Conservation (phyloP, 2,888 invertebrate genomes). For the Tipula unca region DNA sequence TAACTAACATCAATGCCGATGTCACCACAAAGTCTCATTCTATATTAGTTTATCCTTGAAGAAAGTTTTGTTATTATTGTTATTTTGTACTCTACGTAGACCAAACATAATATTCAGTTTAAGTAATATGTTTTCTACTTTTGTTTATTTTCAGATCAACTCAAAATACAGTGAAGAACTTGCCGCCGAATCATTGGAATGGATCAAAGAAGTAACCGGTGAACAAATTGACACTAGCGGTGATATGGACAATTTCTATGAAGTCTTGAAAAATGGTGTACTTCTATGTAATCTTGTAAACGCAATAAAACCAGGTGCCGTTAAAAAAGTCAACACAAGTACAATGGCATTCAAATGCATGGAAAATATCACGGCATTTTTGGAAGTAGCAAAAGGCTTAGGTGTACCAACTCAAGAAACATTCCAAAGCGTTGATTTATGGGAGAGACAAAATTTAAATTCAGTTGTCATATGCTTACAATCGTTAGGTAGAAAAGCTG, state of each 20-base stretch:
- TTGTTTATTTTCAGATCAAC: slow-evolving; percentile 68
- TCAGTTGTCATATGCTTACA: slow-evolving; percentile 93
- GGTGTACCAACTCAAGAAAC: slow-evolving; percentile 92
- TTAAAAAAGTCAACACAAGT: slow-evolving; percentile 87
- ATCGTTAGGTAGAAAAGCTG: slow-evolving; percentile 88
- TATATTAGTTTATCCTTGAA: background rate
- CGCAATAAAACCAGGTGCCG: slow-evolving; percentile 70
- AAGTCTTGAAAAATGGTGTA: slow-evolving; percentile 82
- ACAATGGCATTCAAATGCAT: slow-evolving; percentile 95
- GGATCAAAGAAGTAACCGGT: slow-evolving; percentile 82
- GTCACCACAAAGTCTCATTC: background rate
- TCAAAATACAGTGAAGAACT: slow-evolving; percentile 95
- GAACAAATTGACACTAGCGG: slow-evolving; percentile 80
- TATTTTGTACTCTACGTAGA: background rate
- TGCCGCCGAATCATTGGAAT: slow-evolving; percentile 85
- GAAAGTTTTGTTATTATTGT: background rate
- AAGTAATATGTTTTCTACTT: background rate
- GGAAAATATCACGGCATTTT: slow-evolving; percentile 95
- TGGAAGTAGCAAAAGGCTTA: slow-evolving; percentile 70
- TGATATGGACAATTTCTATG: slow-evolving; percentile 89
- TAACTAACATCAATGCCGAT: background rate
- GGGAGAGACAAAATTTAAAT: slow-evolving; percentile 93
- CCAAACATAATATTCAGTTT: slow-evolving; percentile 23
- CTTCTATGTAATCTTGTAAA: slow-evolving; percentile 87
- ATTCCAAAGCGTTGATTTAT: slow-evolving; percentile 95